Conservation (phyloP, 2,113 vertebrate genomes). For the Microcebus griseorufus region DNA sequence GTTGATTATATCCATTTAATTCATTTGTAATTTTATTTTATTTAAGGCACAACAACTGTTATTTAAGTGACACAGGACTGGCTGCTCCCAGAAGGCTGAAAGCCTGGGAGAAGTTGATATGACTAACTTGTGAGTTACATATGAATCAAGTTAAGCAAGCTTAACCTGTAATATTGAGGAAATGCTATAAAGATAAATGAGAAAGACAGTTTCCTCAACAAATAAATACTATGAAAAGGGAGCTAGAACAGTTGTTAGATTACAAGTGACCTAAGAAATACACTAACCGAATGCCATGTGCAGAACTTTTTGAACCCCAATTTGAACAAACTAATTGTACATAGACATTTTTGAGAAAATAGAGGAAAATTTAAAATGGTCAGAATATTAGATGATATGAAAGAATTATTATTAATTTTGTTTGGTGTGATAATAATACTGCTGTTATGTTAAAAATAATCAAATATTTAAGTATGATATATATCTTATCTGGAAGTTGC, state of each 20-base stretch:
- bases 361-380: background rate
- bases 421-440: background rate
- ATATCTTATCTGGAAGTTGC: background rate
- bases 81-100: background rate
- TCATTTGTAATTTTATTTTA: background rate
- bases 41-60: background rate
- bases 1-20: background rate
- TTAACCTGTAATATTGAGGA: background rate
- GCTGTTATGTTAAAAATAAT: background rate
- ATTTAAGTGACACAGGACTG: background rate
- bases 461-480: background rate
- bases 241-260: background rate
- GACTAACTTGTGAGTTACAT: background rate
- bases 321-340: background rate
- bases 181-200: background rate
- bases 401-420: slow-evolving; percentile 22
- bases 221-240: background rate
- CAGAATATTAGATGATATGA: background rate
- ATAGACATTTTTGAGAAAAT: background rate
- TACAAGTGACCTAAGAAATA: background rate
- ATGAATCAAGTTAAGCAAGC: background rate
- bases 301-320: background rate
- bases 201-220: background rate
- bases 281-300: background rate
- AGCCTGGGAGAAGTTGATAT: background rate